Evolutionary conservation across 2,888 invertebrate genomes (phyloP), one percentile per base, ranked within the genome.

Genomic region (Tenthredo amoena): DNA sequence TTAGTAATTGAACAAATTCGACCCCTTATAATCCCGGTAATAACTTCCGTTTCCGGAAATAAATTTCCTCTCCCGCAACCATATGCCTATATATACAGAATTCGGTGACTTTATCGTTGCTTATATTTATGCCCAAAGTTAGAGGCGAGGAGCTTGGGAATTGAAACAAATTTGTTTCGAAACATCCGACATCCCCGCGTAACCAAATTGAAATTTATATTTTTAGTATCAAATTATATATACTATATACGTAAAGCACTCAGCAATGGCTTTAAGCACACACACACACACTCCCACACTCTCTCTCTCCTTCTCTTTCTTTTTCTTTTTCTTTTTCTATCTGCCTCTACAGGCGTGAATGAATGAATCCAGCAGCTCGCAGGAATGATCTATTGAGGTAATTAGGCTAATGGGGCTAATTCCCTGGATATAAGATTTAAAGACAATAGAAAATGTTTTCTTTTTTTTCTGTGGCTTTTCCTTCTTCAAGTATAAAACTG

Each of bases 51-150:
- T 72, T 72, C 71, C 76, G 76, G 43, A 47, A 47, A 47, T 26
- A 76, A 76, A 76, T 47, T 47, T 15, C 12, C 26, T 47, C 26
- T 10, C 18, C 12, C 5, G 2, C 47, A 15, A 47, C 47, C 12
- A 3, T 12, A 47, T 47, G 0, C 12, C 18, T 4, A 15, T 40
- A 65, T 12, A 31, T 10, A 21, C 71, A 6, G 85, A 83, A 84
- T 84, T 72, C 85, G 58, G 31, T 74, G 86, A 87, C 87, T 88
- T 87, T 87, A 87, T 88, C 87, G 84, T 84, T 65, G 12, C 76
- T 83, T 88, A 86, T 76, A 76, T 87, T 87, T 88, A 87, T 86
- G 83, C 68, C 79, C 62, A 83, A 87, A 87, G 81, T 87, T 84
- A 68, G 47, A 34, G 21, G 15, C 31, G 65, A 9, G 47, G 71